Base-by-base conservation (phyloP, 2,797 vertebrate species). In the Hydrolagus colliei region DNA sequence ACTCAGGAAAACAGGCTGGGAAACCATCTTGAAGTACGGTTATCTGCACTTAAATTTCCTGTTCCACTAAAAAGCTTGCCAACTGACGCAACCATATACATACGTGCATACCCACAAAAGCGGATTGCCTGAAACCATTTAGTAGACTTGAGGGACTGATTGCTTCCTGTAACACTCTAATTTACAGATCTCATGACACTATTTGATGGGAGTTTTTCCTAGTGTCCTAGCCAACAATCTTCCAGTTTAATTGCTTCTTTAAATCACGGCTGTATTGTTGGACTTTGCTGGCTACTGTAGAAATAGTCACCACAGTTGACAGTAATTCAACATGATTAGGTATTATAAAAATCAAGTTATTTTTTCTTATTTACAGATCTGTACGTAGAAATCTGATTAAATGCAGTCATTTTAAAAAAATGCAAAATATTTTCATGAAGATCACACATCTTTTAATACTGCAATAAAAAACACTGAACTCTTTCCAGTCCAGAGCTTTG, bases 11-110 rank as follows among this genome's bases (percentile, higher is more conserved):
- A 27, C 32, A 72, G 65, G 77, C 86, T 72, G 52, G 59, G 76
- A 80, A 80, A 32, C 41, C 13, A 63, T 86, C 52, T 80, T 59
- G 41, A 86, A 79, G 14, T 18, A 9, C 77, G 59, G 67, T 86
- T 80, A 80, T 86, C 86, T 79, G 32, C 68, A 63, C 52, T 71
- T 72, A 52, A 86, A 32, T 71, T 86, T 86, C 76, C 86, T 86
- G 65, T 16, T 72, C 76, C 59, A 63, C 59, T n/a, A 22, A 20
- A 27, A 63, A 63, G 59, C 76, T 79, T 27, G 76, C 62, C 14
- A 65, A 27, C 62, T 27, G 22, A 27, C 2, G 22, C 27, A 65
- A 16, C 14, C 18, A 62, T 2, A 62, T 61, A 9, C 7, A 12
- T 59, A 78, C 20, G 65, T n/a, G 65, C 27, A 67, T 65, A 63